Evolutionary conservation across 1,140 invertebrate genomes (phyloP), one percentile per base, ranked within the genome.

Genomic region (Trachymyrmex cornetzi): DNA sequence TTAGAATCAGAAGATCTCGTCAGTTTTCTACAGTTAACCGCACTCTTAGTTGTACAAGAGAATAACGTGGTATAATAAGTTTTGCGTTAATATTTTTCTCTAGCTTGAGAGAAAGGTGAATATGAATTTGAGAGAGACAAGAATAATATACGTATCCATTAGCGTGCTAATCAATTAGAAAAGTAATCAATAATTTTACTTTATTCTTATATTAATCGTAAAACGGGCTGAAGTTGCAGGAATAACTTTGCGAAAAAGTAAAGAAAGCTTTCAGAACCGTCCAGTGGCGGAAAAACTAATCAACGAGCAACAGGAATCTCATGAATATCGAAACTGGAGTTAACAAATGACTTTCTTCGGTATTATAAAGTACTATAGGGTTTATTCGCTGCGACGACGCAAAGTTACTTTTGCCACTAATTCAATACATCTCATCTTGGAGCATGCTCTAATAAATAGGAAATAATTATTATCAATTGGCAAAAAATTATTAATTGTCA

Each of bases 231-330:
- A 77, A 14, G 27, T 77, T 77, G 22, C 30, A 19, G 14, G n/a
- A 77, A 57, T 61, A 61, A 77, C 57, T 77, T 77, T 44, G 22
- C 34, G 16, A 63, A 59, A 61, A 63, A 61, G 75, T 44, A 77
- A 61, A 61, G 55, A 77, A 48, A 48, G 75, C 57, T 77, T 27
- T 77, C 34, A 61, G 30, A 61, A 19, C 22, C 57, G 50, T 74
- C 27, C 71, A 34, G 72, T 55, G 57, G 16, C 38, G 75, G 57
- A 63, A 77, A 77, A 63, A 77, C 57, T 77, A 77, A 77, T 77
- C 57, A 77, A 57, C 55, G 55, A 27, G 57, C 75, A 27, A 77
- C 75, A 61, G 57, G 75, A 77, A 77, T 77, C 57, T 77, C 75
- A 77, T 77, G 75, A 77, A 77, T 77, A 77, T 77, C 57, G 57